Conservation (phyloP, 2,113 vertebrate species). For the Phainopepla nitens region DNA sequence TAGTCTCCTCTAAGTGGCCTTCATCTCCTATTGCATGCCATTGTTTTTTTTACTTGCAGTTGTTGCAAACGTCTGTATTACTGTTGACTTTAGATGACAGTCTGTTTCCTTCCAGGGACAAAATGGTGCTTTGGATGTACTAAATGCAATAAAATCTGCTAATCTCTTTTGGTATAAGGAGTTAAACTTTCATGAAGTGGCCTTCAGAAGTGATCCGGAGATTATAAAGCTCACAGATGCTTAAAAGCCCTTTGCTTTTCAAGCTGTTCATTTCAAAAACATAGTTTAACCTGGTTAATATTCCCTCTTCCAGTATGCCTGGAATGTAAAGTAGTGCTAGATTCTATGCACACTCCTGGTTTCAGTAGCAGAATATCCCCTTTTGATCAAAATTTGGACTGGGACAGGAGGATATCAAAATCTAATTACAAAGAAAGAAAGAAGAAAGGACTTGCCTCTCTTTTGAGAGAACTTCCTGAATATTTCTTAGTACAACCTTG, state of each 20-base stretch:
- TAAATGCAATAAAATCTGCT: background rate
- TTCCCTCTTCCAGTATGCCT: background rate
- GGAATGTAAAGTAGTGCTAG: background rate
- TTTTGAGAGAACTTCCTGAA: background rate
- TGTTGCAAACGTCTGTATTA: background rate
- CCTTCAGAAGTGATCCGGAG: background rate
- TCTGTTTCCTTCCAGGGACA: background rate
- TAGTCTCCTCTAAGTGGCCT: background rate
- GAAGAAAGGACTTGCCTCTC: background rate
- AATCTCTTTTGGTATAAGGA: background rate
- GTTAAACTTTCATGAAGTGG: background rate
- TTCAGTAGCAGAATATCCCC: background rate
- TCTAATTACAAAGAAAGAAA: background rate
- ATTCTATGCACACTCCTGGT: background rate
- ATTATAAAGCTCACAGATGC: background rate
- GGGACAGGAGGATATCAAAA: background rate
- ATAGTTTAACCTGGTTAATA: background rate
- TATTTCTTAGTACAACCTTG: background rate
- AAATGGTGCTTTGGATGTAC: background rate
- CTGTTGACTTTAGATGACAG: background rate
- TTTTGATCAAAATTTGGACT: slow-evolving; percentile 9
- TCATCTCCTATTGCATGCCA: background rate
- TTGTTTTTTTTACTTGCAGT: background rate
- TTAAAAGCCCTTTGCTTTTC: background rate
- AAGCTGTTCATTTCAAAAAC: background rate